Evolutionary conservation across 1,140 invertebrate genomes (phyloP), one percentile per base, ranked within the genome.

Genomic region (Acromyrmex charruanus): DNA sequence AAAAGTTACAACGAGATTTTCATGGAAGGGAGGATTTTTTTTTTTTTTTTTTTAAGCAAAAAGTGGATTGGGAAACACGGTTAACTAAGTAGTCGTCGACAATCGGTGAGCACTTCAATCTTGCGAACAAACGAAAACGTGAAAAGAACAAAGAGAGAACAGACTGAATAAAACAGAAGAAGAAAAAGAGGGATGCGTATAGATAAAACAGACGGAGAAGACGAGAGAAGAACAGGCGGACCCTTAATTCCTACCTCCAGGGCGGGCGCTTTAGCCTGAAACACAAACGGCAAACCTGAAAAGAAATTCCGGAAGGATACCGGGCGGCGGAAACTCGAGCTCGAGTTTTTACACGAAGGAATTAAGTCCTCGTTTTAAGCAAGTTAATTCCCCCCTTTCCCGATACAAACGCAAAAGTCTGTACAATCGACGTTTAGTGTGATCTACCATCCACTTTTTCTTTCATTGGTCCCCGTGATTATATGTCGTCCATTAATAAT

Each of bases 231-330:
- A 87, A 89, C 86, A 89, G 91, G 91, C 91, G 89, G 88, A 93
- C 87, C 87, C 87, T 91, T 88, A 85, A 94, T 91, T 95, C 94
- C 92, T 95, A 95, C 94, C 94, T 94, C 94, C 93, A 94, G 93
- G 91, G 94, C 93, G 94, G 94, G 94, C 89, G 94, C 91, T 94
- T 95, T 94, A 94, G 94, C 93, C 94, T 95, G 94, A 95, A 95
- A 95, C 94, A 95, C 94, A 95, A 95, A 94, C 92, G 93, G 93
- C 93, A 94, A 92, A 93, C 89, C 90, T 93, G 92, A 93, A 92
- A 93, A 91, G 89, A 93, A 88, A 81, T 90, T 88, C 72, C 58
- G 61, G 63, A 69, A 69, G 58, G 12, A 68, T 71, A 51, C 49
- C 63, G 58, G 18, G 44, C 53, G 44, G 55, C 63, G 72, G 31